Conservation (phyloP, 2,113 vertebrate species). For the Trinectes maculatus region DNA sequence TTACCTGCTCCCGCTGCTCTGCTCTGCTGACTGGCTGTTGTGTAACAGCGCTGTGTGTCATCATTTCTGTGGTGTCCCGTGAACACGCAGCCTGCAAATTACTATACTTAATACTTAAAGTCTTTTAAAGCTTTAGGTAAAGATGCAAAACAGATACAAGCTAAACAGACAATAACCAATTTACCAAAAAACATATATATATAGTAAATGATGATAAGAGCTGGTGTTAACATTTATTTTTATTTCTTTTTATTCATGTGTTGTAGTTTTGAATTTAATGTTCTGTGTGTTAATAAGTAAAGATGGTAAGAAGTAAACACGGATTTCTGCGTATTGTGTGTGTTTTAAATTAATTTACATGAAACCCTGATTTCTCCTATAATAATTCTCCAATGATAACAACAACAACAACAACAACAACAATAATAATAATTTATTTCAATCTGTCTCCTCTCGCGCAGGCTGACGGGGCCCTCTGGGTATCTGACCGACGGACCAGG, state of each 20-base stretch:
- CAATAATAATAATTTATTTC: background rate
- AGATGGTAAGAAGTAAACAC: too few species aligned
- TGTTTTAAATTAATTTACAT: too few species aligned
- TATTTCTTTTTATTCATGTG: too few species aligned
- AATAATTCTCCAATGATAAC: too few species aligned
- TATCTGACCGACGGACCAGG: slow-evolving; percentile 94
- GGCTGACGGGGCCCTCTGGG: slow-evolving; percentile 90
- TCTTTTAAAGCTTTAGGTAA: background rate
- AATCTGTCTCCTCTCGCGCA: slow-evolving; percentile 62
- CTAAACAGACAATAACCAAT: too few species aligned
- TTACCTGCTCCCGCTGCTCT: slow-evolving; percentile 30
- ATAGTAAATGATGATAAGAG: too few species aligned
- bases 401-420: background rate
- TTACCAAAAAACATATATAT: too few species aligned
- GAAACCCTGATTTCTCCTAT: too few species aligned
- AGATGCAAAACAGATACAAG: background rate
- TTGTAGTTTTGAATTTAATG: too few species aligned
- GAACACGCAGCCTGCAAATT: background rate
- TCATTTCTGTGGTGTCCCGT: background rate
- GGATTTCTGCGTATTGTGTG: too few species aligned
- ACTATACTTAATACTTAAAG: background rate
- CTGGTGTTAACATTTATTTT: too few species aligned
- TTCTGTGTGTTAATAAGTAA: too few species aligned
- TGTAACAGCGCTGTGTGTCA: background rate
- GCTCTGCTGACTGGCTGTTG: slow-evolving; percentile 17